Evolutionary conservation across 2,113 vertebrate genomes (phyloP), one percentile per base, ranked within the genome.

Genomic region (Lasiurus borealis): DNA sequence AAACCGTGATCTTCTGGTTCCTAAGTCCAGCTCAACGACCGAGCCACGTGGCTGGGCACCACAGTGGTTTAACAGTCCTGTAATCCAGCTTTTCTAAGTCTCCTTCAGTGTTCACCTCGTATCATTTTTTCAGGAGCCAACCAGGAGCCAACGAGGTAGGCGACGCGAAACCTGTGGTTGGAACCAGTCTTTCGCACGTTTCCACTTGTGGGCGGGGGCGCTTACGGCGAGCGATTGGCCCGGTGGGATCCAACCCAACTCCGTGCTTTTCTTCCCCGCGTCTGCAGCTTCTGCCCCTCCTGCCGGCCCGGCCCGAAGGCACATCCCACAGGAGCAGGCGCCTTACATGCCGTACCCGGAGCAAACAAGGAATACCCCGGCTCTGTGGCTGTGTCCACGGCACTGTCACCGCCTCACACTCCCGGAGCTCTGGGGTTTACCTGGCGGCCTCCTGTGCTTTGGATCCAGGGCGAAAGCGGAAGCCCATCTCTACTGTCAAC

Each of bases 121-220:
- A 71, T 52, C 78, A 71, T 36, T 85, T 92, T n/a, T 88, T 77
- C 36, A 68, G 66, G 59, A 76, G 23, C 57, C 57, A 59, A 59
- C 69, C 82, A 88, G 64, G 80, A 86, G 25, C 73, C 52, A 86
- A 59, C 16, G 46, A 84, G 88, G 13, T 50, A 57, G 4, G 2
- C 81, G 66, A 84, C n/a, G 29, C 73, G 25, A 82, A 91, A 88
- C 82, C 48, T 69, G 91, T 59, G 73, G 62, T 57, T 48, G 34
- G 68, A 88, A 8, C 27, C 19, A 71, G 57, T 34, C 57, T 48
- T 81, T 14, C 52, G 54, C n/a, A n/a, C 54, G 27, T 83, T 94
- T 57, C 52, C 57, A 66, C 23, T 46, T 14, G 27, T 31, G 72
- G 21, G 15, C 8, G 48, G 71, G 46, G 19, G 12, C 2, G 6